Percentiles rank a stretch among this genome's conserved stretches.
These are phyloP conservation scores for Pristionchus exspectatus DNA, from an alignment of 2,888 invertebrate species.

Conservation along the genomic window DNA sequence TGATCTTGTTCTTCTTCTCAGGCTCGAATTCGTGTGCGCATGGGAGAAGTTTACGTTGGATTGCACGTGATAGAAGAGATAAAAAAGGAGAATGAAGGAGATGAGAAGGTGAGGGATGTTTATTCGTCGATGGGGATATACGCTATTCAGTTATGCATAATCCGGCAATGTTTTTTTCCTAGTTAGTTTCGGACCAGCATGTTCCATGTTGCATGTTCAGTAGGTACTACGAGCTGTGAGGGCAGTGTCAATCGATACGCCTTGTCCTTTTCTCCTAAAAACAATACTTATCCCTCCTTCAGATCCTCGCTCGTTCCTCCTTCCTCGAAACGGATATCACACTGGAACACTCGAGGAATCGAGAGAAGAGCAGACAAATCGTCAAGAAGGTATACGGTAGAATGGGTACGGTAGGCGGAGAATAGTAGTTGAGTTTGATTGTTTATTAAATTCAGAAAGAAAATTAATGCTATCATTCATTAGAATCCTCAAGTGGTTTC, in stretches of 20 bases:
- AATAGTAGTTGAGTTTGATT: background rate
- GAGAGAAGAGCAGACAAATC: slow-evolving; percentile 42
- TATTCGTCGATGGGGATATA: background rate
- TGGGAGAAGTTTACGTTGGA: slow-evolving; percentile 44
- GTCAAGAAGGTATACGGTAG: slow-evolving; percentile 2
- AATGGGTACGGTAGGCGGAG: background rate
- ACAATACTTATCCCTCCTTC: background rate
- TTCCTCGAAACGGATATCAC: slow-evolving; percentile 39
- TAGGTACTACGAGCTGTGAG: too few relatives aligned
- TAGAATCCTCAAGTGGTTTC: background rate
- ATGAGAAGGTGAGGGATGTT: background rate
- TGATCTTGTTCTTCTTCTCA: background rate
- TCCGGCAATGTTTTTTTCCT: too few relatives aligned
- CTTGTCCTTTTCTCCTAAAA: background rate
- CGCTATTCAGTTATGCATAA: too few relatives aligned
- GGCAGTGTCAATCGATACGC: background rate
- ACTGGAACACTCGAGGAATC: background rate
- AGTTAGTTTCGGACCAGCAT: too few relatives aligned
- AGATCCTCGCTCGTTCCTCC: slow-evolving; percentile 9
- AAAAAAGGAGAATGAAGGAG: background rate
- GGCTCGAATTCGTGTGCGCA: slow-evolving; percentile 39
- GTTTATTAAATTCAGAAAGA: background rate
- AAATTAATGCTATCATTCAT: background rate
- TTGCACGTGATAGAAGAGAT: slow-evolving; percentile 30
- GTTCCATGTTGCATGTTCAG: too few relatives aligned